Percentiles rank a stretch among this genome's conserved stretches.
Evolutionary conservation across 2,113 vertebrate species (phyloP).

Genomic region (Marmota monax): DNA sequence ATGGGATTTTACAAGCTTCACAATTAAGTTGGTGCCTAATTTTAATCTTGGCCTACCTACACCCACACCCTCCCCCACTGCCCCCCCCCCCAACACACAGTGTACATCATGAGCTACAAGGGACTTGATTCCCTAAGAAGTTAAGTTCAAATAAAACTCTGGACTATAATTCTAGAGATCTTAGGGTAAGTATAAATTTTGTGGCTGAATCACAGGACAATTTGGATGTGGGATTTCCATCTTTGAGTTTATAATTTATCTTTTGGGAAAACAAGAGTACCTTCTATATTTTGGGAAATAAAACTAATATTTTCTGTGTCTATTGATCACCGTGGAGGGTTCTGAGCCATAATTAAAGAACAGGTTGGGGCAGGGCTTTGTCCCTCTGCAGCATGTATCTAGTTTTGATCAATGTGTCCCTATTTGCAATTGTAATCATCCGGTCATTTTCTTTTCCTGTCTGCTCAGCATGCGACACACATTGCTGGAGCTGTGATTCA

Average conservation of each 20-base stretch:
- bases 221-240: conserved; percentile 41
- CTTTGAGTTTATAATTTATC: conserved; percentile 33
- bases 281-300: conserved; percentile 12
- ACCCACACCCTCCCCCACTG: no score
- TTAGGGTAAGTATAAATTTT: background rate
- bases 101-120: background rate
- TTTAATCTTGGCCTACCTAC: background rate
- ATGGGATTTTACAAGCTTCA: background rate
- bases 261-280: conserved; percentile 3
- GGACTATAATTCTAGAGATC: background rate
- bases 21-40: background rate
- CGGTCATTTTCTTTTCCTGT: conserved; percentile 41
- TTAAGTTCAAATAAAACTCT: background rate
- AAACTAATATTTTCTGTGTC: conserved; percentile 1
- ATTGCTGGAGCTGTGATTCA: conserved; percentile 92
- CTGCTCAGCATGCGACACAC: conserved; percentile 89
- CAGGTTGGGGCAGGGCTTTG: background rate
- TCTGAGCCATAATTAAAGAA: background rate
- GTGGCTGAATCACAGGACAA: background rate
- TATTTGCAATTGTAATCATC: conserved; percentile 57
- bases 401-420: background rate
- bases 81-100: background rate
- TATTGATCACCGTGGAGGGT: background rate
- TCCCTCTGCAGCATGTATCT: conserved; percentile 11
- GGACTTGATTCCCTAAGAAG: conserved; percentile 32